A percentile compares a stretch with the other conserved stretches of the same genome.
Evolutionary conservation across 2,113 vertebrate species (phyloP).

Genomic region (Chaenogobius annularis): DNA sequence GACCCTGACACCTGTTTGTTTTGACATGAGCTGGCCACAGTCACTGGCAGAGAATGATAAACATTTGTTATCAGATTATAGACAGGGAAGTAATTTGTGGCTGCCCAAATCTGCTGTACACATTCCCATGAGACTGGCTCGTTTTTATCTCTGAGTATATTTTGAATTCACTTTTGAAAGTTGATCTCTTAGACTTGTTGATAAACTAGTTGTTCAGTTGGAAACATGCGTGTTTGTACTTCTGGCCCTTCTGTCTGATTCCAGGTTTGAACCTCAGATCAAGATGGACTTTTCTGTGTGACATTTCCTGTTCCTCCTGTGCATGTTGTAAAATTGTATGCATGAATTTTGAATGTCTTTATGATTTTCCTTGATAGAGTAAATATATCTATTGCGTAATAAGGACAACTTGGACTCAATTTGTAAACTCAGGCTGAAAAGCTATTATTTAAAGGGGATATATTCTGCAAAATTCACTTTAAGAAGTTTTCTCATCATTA

Average conservation of each 20-base stretch:
- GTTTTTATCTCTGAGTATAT: not conserved
- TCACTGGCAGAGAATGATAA: slow-evolving; percentile 45
- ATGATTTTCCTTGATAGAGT: too few species aligned
- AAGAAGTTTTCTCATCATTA: too few species aligned
- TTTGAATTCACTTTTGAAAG: too few species aligned
- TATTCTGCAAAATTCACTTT: too few species aligned
- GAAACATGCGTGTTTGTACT: not conserved
- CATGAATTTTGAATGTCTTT: not conserved
- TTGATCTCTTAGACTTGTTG: not conserved
- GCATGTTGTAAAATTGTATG: not conserved
- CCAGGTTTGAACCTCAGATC: not conserved
- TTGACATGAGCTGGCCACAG: slow-evolving; percentile 49
- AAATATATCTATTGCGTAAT: too few species aligned
- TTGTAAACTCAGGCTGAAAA: too few species aligned
- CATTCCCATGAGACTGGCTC: not conserved
- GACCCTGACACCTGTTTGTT: slow-evolving; percentile 59
- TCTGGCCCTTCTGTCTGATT: not conserved
- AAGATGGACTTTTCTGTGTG: too few species aligned
- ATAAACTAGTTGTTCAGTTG: not conserved
- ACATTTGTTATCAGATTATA: slow-evolving; percentile 37
- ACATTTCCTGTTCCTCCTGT: not conserved
- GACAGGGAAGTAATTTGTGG: slow-evolving; percentile 44
- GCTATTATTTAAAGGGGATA: too few species aligned
- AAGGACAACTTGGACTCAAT: too few species aligned
- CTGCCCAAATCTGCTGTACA: slow-evolving; percentile 18